phyloP scores from a whole-genome alignment of 2,113 vertebrate genomes.

The Gracilinanus agilis region DNA sequence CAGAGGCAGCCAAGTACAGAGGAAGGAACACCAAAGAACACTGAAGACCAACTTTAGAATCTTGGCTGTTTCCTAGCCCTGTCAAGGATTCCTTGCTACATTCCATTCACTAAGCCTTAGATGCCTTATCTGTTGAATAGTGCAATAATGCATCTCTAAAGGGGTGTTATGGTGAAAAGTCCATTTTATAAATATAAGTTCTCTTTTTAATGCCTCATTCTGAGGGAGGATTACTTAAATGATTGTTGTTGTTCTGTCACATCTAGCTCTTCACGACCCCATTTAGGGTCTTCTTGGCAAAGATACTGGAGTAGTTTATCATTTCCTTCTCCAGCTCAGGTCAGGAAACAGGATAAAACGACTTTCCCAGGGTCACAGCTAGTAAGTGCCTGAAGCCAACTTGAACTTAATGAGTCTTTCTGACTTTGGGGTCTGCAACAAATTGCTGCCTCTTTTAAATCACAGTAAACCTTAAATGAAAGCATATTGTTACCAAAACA shows the following conservation, averaged over 20 bases:
- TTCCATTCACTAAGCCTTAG: not conserved
- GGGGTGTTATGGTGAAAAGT: too few relatives aligned
- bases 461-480: not conserved
- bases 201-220: not conserved
- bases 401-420: not conserved
- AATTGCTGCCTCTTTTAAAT: not conserved
- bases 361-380: not conserved
- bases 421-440: not conserved
- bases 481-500: not conserved
- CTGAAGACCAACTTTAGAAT: too few relatives aligned
- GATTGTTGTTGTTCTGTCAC: not conserved
- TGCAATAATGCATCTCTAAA: not conserved
- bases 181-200: not conserved
- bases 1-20: too few relatives aligned
- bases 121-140: not conserved
- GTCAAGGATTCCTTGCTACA: not conserved
- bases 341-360: not conserved
- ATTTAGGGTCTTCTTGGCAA: too few relatives aligned
- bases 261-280: not conserved
- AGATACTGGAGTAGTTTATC: too few relatives aligned
- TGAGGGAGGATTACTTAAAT: too few relatives aligned
- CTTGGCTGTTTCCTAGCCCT: not conserved
- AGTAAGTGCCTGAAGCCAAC: not conserved
- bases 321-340: not conserved
- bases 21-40: too few relatives aligned